A percentile compares a stretch with the other conserved stretches of the same genome.
phyloP scores from a whole-genome alignment of 2,888 invertebrate genomes.

The Cephus nigrinus region DNA sequence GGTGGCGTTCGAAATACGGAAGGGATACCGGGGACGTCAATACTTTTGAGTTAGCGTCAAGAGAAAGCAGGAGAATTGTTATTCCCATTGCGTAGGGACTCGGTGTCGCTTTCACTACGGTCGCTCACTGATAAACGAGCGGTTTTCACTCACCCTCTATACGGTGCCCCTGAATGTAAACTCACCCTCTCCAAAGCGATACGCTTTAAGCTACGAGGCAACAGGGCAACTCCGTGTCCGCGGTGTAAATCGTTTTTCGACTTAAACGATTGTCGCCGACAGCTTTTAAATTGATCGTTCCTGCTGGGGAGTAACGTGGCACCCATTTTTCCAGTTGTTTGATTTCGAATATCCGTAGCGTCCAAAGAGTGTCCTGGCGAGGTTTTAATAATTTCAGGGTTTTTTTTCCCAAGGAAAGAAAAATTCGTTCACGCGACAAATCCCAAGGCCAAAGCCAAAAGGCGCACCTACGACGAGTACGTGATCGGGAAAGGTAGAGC shows the following conservation, averaged over 20 bases:
- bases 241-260: slow-evolving; percentile 52
- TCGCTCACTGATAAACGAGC: slow-evolving; percentile 66
- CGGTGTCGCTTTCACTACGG: slow-evolving; percentile 65
- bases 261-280: slow-evolving; percentile 55
- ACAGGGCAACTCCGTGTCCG: slow-evolving; percentile 14
- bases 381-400: background rate
- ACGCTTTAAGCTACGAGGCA: slow-evolving; percentile 33
- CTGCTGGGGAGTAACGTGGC: background rate
- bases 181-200: slow-evolving; percentile 44
- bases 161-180: slow-evolving; percentile 55
- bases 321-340: background rate
- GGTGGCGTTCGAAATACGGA: slow-evolving; percentile 36
- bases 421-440: slow-evolving; percentile 34
- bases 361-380: background rate
- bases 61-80: slow-evolving; percentile 53
- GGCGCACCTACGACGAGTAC: slow-evolving; percentile 31
- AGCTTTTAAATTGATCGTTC: slow-evolving; percentile 1
- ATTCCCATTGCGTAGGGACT: slow-evolving; percentile 59
- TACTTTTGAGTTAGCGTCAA: slow-evolving; percentile 43
- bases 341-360: background rate
- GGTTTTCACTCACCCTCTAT: slow-evolving; percentile 49
- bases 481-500: slow-evolving; percentile 50
- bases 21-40: slow-evolving; percentile 33
- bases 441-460: slow-evolving; percentile 38
- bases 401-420: background rate